Evolutionary conservation across 1,140 invertebrate genomes (phyloP), one percentile per base, ranked within the genome.

Genomic region (Coenobita brevimanus): DNA sequence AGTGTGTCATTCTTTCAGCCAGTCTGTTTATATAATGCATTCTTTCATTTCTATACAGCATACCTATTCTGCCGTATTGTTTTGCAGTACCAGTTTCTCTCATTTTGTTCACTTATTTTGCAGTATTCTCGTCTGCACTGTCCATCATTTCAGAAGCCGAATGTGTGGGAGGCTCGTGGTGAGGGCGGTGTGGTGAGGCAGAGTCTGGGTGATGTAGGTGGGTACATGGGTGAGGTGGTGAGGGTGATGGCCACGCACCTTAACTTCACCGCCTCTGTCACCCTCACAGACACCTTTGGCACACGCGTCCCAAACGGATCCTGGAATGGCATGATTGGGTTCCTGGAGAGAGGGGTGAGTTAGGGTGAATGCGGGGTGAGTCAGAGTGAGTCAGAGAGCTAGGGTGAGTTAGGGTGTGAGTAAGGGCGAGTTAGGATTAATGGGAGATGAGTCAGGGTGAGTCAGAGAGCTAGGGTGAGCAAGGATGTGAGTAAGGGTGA

Each of bases 261-360:
- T 27, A 81, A 87, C 76, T 81, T 87, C 57, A 67, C 84, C 17
- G 21, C 64, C 6, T 41, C 36, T 3, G 38, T 87, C 46, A 80
- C 50, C 46, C n/a, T 50, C 76, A 87, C 84, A 13, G 79, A 87
- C 76, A 71, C 60, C 24, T 87, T 80, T 43, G 84, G 84, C 0
- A 60, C 57, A 0, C 41, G 24, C 38, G 30, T 60, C 21, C n/a
- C 13, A 21, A 87, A 87, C 50, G 84, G 76, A 43, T 80, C 84
- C 46, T 87, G 76, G 76, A 81, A 87, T n/a, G 84, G 84, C 43
- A 81, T 87, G 84, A 54, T 81, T 17, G 78, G 84, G 13, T 30
- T 33, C 6, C 64, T 87, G 30, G 36, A 24, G 4, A 30, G 64
- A 27, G 38, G 33, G 84, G 84, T 87, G 36, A 1, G 84, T 3